Conservation (phyloP, 2,888 invertebrate species). For the Pachycephus smyrnensis region DNA sequence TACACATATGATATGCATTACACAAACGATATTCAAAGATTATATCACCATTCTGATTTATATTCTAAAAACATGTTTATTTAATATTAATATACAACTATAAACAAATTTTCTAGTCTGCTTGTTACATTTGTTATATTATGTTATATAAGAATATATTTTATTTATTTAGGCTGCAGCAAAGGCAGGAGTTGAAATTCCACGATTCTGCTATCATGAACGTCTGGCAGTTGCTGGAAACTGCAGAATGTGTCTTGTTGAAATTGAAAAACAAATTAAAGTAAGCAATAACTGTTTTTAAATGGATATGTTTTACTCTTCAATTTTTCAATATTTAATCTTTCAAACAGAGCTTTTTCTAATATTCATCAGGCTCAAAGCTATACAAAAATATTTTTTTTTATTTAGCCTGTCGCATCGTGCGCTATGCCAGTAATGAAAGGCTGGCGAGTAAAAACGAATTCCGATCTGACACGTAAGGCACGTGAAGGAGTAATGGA, state of each 20-base stretch:
- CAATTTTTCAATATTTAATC: neutral
- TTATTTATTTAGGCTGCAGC: conserved; percentile 84
- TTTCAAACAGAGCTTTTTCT: neutral
- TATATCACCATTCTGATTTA: neutral
- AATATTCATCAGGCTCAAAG: neutral
- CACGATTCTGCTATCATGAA: conserved; percentile 99
- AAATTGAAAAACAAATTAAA: conserved; percentile 97
- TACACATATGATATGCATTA: neutral
- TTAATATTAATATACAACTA: neutral
- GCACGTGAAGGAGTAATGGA: conserved; percentile 96
- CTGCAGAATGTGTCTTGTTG: conserved; percentile 99
- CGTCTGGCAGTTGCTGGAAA: conserved; percentile 98
- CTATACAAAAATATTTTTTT: neutral
- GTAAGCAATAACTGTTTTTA: conserved; percentile 56
- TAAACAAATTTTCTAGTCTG: neutral
- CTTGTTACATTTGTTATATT: neutral
- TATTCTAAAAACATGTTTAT: neutral
- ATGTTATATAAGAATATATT: neutral
- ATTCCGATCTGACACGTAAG: conserved; percentile 87
- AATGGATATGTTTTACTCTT: neutral
- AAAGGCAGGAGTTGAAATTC: conserved; percentile 95
- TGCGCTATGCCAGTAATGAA: conserved; percentile 99
- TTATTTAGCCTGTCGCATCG: conserved; percentile 87
- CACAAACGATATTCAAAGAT: neutral
- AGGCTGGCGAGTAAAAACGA: conserved; percentile 98